Percentiles rank a stretch among this genome's conserved stretches.
Evolutionary conservation across 2,888 invertebrate genomes (phyloP).

Genomic region (Synergus umbraculus): DNA sequence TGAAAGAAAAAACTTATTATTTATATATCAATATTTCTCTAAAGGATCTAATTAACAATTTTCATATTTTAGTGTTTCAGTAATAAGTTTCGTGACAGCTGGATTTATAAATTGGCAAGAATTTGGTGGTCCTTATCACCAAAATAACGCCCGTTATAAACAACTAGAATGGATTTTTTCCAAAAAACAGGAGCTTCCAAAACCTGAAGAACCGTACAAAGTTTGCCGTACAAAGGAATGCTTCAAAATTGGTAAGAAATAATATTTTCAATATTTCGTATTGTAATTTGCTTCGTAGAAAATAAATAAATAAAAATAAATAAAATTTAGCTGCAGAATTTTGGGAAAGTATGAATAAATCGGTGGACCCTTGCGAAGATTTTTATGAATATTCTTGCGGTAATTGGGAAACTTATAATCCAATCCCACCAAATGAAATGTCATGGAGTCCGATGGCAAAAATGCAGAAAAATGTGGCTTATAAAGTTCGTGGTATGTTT

Average conservation of each 20-base stretch:
- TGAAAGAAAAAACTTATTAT: too few species aligned
- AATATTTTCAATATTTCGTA: neutral
- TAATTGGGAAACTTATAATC: slow-evolving; percentile 54
- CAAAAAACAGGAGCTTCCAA: too few species aligned
- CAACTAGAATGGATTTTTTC: too few species aligned
- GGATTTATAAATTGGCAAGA: too few species aligned
- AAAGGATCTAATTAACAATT: too few species aligned
- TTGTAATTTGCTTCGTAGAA: too few species aligned
- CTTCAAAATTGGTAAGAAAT: slow-evolving; percentile 17
- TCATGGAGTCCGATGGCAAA: slow-evolving; percentile 54
- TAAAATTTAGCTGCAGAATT: slow-evolving; percentile 1
- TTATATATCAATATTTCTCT: too few species aligned
- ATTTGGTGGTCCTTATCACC: too few species aligned
- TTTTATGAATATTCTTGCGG: slow-evolving; percentile 55
- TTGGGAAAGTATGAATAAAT: slow-evolving; percentile 55
- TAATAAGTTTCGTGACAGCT: too few species aligned
- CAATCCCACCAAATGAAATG: slow-evolving; percentile 53
- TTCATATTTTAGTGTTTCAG: too few species aligned
- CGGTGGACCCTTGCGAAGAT: slow-evolving; percentile 58
- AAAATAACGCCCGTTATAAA: too few species aligned
- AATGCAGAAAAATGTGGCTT: slow-evolving; percentile 47
- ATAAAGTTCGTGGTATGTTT: slow-evolving; percentile 48
- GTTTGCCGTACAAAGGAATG: slow-evolving; percentile 27
- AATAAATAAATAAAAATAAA: neutral
- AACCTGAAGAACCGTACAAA: neutral